Evolutionary conservation across 2,113 vertebrate species (phyloP).

Genomic region (Rutilus rutilus): DNA sequence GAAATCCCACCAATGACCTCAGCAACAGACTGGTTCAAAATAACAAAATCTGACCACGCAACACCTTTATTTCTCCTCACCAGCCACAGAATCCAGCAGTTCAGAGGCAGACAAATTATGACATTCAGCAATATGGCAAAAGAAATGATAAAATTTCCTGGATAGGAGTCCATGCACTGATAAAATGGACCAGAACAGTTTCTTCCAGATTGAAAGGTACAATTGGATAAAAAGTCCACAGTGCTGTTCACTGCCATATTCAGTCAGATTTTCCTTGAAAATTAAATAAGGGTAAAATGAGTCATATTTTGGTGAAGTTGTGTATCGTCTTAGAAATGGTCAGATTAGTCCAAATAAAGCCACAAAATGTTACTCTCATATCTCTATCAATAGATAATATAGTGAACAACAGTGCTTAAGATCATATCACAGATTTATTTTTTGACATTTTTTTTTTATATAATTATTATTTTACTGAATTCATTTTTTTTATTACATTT

Average conservation of each 20-base stretch:
- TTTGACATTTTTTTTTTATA: no score
- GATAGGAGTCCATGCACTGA: constrained; percentile 19
- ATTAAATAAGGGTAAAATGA: neutral
- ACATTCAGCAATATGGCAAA: neutral
- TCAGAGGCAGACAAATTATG: neutral
- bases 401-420: no score
- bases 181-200: neutral
- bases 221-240: neutral
- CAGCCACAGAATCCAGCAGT: constrained; percentile 27
- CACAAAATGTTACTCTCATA: no score
- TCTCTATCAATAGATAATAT: no score
- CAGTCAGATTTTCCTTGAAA: neutral
- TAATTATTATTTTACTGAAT: no score
- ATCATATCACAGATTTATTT: no score
- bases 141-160: neutral
- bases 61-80: neutral
- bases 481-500: no score
- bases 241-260: constrained; percentile 3
- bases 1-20: neutral
- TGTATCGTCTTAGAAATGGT: no score
- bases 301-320: no score
- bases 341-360: no score
- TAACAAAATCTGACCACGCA: neutral
- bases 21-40: constrained; percentile 1
- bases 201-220: neutral